Evolutionary conservation across 2,888 invertebrate species (phyloP).

Genomic region (Eugnorisma glareosa): DNA sequence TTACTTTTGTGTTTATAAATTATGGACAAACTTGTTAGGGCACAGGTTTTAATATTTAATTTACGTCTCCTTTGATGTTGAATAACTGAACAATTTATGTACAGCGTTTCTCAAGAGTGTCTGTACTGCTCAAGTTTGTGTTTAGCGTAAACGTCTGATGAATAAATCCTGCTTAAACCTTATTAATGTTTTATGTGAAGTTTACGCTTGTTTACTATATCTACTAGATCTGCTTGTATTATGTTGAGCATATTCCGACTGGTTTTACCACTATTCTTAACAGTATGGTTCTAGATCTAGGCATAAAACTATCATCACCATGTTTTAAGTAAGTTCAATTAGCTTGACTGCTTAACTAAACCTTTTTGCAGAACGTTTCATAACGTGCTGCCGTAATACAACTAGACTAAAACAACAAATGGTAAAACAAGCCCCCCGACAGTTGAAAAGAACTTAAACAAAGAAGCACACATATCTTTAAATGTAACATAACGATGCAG

Average conservation of each 20-base stretch:
- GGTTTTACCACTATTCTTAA: conserved; percentile 42
- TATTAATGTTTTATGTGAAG: conserved; percentile 48
- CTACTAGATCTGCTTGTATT: conserved; percentile 19
- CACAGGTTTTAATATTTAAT: conserved; percentile 52
- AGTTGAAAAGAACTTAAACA: conserved; percentile 3
- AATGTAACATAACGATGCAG: conserved; percentile 57
- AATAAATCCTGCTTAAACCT: conserved; percentile 44
- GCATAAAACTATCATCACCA: not conserved
- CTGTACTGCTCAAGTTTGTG: conserved; percentile 33
- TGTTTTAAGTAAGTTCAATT: not conserved
- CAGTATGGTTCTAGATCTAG: not conserved
- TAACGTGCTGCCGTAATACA: not conserved
- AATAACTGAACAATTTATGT: conserved; percentile 53
- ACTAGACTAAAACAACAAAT: conserved; percentile 2
- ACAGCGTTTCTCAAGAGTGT: conserved; percentile 38
- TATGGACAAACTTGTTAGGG: conserved; percentile 47
- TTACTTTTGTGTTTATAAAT: conserved; percentile 52
- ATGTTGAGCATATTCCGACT: conserved; percentile 14
- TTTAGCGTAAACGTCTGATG: conserved; percentile 39
- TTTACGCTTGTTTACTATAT: conserved; percentile 38
- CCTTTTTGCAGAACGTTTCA: not conserved
- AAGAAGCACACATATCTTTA: not conserved
- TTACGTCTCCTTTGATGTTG: conserved; percentile 40
- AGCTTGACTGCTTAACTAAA: not conserved
- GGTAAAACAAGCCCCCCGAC: conserved; percentile 37